phyloP scores from a whole-genome alignment of 2,888 invertebrate genomes.

The Zygogramma bicolorata region DNA sequence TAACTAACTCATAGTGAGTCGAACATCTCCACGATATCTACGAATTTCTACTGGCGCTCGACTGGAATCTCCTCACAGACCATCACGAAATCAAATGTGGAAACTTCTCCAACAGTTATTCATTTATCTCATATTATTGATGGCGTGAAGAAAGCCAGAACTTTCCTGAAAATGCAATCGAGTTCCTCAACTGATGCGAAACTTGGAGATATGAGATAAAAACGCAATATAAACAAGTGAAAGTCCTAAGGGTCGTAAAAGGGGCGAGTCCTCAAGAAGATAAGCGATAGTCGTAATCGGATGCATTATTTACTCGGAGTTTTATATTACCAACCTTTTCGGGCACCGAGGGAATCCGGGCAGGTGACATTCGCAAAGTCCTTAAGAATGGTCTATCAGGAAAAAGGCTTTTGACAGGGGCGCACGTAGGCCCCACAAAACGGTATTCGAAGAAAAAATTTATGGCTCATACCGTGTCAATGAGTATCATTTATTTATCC shows the following conservation, averaged over 20 bases:
- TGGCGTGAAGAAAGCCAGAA: neutral
- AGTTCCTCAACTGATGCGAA: neutral
- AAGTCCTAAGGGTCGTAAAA: constrained; percentile 45
- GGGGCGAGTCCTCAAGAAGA: constrained; percentile 49
- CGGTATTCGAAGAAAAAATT: neutral
- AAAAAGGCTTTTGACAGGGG: neutral
- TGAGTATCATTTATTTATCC: too few relatives aligned
- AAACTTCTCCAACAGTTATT: neutral
- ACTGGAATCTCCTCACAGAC: too few relatives aligned
- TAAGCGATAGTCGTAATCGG: constrained; percentile 64
- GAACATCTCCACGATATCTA: too few relatives aligned
- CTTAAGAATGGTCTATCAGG: neutral
- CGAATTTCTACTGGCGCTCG: too few relatives aligned
- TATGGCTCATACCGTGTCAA: too few relatives aligned
- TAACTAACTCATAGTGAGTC: too few relatives aligned
- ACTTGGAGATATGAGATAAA: constrained; percentile 56
- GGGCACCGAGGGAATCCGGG: constrained; percentile 28
- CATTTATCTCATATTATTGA: neutral
- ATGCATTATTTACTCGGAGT: constrained; percentile 60
- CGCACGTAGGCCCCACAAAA: constrained; percentile 41
- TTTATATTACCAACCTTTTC: constrained; percentile 39
- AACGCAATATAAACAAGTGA: constrained; percentile 60
- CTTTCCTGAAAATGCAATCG: neutral
- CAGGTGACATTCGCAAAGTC: constrained; percentile 5
- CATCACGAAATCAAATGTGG: too few relatives aligned